These are phyloP conservation scores for Drosophila rhopaloa DNA, from an alignment of 1,140 invertebrate genomes.

Conservation along the genomic window DNA sequence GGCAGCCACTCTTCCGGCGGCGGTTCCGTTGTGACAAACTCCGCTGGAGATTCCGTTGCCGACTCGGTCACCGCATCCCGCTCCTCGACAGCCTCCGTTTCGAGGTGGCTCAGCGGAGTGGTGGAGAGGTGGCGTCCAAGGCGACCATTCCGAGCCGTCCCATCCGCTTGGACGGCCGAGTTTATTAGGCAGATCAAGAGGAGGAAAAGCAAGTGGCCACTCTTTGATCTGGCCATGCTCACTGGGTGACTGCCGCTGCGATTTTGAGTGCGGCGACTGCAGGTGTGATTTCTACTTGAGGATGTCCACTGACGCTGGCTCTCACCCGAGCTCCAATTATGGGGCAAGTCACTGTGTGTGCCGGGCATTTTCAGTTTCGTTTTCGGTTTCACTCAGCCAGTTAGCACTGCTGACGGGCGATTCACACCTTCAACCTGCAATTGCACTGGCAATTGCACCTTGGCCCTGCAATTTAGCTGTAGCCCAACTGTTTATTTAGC, in stretches of 20 bases:
- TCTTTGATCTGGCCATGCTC: slow-evolving; percentile 47
- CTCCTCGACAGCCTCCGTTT: slow-evolving; percentile 15
- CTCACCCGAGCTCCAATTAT: slow-evolving; percentile 70
- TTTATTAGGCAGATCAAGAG: slow-evolving; percentile 54
- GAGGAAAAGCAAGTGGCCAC: slow-evolving; percentile 45
- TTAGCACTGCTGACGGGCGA: slow-evolving; percentile 42
- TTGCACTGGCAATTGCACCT: slow-evolving; percentile 22
- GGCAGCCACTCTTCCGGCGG: slow-evolving; percentile 64
- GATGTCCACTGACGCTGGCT: slow-evolving; percentile 63
- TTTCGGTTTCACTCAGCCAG: slow-evolving; percentile 38
- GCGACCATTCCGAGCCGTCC: slow-evolving; percentile 32
- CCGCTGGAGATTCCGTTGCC: slow-evolving; percentile 12
- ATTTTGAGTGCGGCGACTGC: slow-evolving; percentile 1
- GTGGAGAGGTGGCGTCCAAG: slow-evolving; percentile 37
- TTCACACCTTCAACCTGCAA: slow-evolving; percentile 58
- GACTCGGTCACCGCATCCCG: slow-evolving; percentile 5
- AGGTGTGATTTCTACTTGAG: slow-evolving; percentile 73
- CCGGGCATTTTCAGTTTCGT: slow-evolving; percentile 56
- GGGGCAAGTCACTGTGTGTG: slow-evolving; percentile 37
- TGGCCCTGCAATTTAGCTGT: slow-evolving; percentile 46
- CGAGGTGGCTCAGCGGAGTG: slow-evolving; percentile 43
- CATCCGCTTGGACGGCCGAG: slow-evolving; percentile 58
- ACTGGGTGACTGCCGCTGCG: slow-evolving; percentile 3
- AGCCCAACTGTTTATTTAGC: slow-evolving; percentile 31
- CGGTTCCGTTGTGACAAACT: slow-evolving; percentile 8